Evolutionary conservation across 2,113 vertebrate species (phyloP).

Genomic region (Acanthisitta chloris): DNA sequence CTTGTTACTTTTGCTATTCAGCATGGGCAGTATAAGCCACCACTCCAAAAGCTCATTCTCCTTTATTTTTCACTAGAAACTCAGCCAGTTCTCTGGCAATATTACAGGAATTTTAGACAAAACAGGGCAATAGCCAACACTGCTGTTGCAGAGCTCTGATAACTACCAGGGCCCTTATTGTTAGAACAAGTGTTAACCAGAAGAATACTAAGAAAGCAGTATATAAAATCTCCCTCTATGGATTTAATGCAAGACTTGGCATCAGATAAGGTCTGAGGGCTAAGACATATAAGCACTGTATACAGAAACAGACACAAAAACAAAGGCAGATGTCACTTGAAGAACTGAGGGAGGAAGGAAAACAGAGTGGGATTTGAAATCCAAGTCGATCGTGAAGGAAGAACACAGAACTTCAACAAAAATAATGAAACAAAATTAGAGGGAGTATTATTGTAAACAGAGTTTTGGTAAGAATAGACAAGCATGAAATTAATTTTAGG

Average conservation of each 20-base stretch:
- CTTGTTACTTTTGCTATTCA: not conserved
- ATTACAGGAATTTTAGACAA: not conserved
- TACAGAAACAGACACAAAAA: not conserved
- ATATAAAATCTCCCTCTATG: not conserved
- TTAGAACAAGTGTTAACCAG: not conserved
- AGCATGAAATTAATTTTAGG: not conserved
- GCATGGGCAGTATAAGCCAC: not conserved
- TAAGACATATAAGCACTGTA: not conserved
- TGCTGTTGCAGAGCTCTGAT: not conserved
- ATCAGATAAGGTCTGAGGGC: not conserved
- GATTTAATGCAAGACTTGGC: not conserved
- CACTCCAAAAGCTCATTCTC: not conserved
- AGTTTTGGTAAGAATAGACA: not conserved
- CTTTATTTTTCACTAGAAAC: not conserved
- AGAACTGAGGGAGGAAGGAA: not conserved
- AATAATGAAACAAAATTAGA: not conserved
- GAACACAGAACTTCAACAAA: not conserved
- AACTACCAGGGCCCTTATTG: not conserved
- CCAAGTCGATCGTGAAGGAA: not conserved
- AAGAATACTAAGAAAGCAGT: not conserved
- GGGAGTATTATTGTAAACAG: not conserved
- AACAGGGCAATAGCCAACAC: not conserved
- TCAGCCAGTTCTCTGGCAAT: not conserved
- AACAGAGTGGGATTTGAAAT: not conserved
- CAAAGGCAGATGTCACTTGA: not conserved